Percentiles rank a stretch among this genome's conserved stretches.
phyloP scores from a whole-genome alignment of 64 coral and sea anemone genomes.

The Stylophora pistillata region DNA sequence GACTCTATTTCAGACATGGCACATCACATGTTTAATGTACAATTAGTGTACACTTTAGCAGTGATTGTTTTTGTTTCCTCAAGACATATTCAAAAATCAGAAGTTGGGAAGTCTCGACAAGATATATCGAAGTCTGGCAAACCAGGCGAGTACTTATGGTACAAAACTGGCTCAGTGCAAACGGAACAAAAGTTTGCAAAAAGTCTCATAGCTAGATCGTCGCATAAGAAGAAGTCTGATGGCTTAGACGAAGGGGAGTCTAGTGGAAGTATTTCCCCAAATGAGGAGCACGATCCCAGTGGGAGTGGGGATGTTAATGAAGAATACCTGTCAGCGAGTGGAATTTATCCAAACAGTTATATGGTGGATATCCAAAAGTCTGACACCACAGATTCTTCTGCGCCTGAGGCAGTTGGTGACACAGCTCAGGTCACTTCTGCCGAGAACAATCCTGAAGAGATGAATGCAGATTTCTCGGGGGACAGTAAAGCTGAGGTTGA shows the following conservation, averaged over 20 bases:
- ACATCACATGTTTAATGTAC: not conserved
- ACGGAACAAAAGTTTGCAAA: not conserved
- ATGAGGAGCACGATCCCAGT: not conserved
- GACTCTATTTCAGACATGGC: not conserved
- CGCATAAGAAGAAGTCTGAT: not conserved
- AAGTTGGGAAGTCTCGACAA: not conserved
- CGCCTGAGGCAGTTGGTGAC: not conserved
- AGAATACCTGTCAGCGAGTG: conserved; percentile 17
- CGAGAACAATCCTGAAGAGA: not conserved
- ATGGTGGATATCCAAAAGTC: conserved; percentile 4
- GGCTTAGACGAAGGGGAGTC: not conserved
- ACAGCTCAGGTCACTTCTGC: not conserved
- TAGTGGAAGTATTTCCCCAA: not conserved
- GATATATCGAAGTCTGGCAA: conserved; percentile 29
- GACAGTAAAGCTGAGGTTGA: not conserved
- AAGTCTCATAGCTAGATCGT: not conserved
- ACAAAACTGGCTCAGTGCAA: not conserved
- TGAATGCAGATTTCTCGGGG: not conserved
- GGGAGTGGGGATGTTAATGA: not conserved
- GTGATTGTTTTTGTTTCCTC: not conserved
- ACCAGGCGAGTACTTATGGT: conserved; percentile 39
- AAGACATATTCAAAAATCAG: conserved; percentile 18
- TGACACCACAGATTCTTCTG: not conserved
- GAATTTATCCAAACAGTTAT: conserved; percentile 23
- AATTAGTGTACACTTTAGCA: not conserved